Percentiles rank a stretch among this genome's conserved stretches.
These are phyloP conservation scores for Pao palembangensis DNA, from an alignment of 2,113 vertebrate species.

Conservation along the genomic window DNA sequence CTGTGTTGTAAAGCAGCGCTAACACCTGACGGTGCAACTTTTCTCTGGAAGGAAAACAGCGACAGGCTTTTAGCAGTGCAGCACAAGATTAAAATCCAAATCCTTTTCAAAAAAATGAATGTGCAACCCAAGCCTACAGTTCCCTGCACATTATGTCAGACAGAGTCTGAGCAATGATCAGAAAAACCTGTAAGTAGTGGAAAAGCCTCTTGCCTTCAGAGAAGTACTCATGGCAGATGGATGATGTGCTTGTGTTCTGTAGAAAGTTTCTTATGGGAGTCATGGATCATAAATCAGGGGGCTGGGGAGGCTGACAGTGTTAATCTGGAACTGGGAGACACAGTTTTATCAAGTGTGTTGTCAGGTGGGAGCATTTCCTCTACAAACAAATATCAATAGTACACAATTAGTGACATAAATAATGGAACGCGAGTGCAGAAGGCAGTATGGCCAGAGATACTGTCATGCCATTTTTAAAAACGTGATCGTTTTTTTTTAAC, in stretches of 20 bases:
- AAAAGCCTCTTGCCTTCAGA: conserved; percentile 55
- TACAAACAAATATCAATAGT: conserved; percentile 31
- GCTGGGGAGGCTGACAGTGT: conserved; percentile 31
- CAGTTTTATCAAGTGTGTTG: conserved; percentile 57
- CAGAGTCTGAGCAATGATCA: conserved; percentile 56
- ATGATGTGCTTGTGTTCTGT: conserved; percentile 54
- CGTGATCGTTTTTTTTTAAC: conserved; percentile 24
- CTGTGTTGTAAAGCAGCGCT: conserved; percentile 39
- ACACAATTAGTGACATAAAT: conserved; percentile 12
- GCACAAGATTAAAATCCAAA: conserved; percentile 68
- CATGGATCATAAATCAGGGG: conserved; percentile 66
- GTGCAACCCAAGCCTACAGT: conserved; percentile 39
- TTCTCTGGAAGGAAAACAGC: conserved; percentile 48
- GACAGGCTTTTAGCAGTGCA: conserved; percentile 62
- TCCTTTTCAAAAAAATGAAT: conserved; percentile 76
- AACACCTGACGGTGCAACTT: conserved; percentile 52
- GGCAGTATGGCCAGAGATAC: conserved; percentile 9
- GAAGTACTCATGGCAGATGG: conserved; percentile 60
- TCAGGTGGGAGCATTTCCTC: conserved; percentile 40
- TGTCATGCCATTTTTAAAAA: conserved; percentile 13
- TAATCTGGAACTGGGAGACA: conserved; percentile 61
- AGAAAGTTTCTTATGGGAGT: conserved; percentile 62
- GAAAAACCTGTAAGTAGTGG: conserved; percentile 9
- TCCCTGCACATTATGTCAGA: conserved; percentile 62
- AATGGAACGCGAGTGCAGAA: conserved; percentile 10